A percentile compares a stretch with the other conserved stretches of the same genome.
Conservation (phyloP, 2,113 vertebrate genomes). For the Cichladusa arquata region DNA sequence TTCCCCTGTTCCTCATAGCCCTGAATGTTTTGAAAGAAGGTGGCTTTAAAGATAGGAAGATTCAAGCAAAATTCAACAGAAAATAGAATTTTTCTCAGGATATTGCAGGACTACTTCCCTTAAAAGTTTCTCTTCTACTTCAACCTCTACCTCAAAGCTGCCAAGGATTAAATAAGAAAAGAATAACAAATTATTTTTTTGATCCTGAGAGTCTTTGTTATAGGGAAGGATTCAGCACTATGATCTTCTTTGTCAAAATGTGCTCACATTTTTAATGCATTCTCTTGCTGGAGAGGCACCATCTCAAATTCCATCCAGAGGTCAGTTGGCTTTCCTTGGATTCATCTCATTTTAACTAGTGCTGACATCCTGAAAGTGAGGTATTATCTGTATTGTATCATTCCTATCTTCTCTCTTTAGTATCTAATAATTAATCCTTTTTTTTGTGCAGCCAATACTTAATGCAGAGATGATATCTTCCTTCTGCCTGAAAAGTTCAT, state of each 20-base stretch:
- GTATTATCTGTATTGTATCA: neutral
- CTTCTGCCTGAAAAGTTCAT: neutral
- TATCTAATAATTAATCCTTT: neutral
- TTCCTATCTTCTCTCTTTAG: neutral
- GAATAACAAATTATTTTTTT: neutral
- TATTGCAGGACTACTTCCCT: neutral
- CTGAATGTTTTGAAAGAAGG: neutral
- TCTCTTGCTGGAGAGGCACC: neutral
- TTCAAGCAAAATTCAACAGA: neutral
- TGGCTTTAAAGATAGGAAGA: neutral
- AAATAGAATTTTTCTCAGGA: neutral
- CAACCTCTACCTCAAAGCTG: neutral
- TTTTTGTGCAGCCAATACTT: neutral
- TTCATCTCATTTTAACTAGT: neutral
- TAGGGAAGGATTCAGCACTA: neutral
- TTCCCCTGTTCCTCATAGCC: neutral
- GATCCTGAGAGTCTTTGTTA: neutral
- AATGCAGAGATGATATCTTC: accelerated
- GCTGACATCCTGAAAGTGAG: neutral
- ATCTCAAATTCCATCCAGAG: neutral
- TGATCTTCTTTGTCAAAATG: neutral
- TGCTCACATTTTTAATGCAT: neutral
- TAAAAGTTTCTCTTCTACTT: neutral
- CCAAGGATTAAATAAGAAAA: neutral
- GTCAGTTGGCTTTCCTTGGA: neutral